A percentile compares a stretch with the other conserved stretches of the same genome.
Conservation (phyloP, 1,140 invertebrate species). For the Drosophila ambigua region DNA sequence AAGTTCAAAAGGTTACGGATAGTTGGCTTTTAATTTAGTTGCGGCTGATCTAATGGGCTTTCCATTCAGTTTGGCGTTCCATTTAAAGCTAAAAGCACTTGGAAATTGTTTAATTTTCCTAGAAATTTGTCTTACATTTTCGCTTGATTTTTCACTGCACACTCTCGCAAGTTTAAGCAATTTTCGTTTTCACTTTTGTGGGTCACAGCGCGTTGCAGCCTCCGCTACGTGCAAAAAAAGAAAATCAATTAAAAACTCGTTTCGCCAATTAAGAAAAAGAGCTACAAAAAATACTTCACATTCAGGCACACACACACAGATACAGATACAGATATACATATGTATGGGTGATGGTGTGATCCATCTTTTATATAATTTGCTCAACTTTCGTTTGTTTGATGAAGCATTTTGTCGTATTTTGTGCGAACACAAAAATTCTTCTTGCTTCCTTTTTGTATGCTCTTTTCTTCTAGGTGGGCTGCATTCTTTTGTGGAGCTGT, state of each 20-base stretch:
- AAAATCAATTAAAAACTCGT: slow-evolving; percentile 63
- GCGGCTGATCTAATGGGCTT: too few species aligned
- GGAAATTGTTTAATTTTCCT: too few species aligned
- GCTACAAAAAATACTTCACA: slow-evolving; percentile 10
- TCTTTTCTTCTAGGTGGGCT: not conserved
- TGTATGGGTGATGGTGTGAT: not conserved
- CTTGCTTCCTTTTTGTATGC: slow-evolving; percentile 10
- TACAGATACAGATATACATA: not conserved
- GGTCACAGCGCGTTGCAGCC: slow-evolving; percentile 22
- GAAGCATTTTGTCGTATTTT: slow-evolving; percentile 44
- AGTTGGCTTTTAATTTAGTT: too few species aligned
- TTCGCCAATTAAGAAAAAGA: slow-evolving; percentile 36
- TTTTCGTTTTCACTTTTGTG: slow-evolving; percentile 47
- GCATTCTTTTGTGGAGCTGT: too few species aligned
- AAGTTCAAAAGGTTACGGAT: slow-evolving; percentile 1
- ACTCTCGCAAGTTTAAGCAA: not conserved
- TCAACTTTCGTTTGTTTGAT: slow-evolving; percentile 32
- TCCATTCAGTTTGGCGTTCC: too few species aligned
- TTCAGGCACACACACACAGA: slow-evolving; percentile 9
- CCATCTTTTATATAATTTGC: slow-evolving; percentile 24
- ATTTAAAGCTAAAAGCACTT: too few species aligned
- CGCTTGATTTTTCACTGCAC: not conserved
- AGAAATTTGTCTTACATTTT: not conserved
- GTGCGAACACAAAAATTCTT: slow-evolving; percentile 34
- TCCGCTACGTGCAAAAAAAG: slow-evolving; percentile 4